These are phyloP conservation scores for Spinus olivaceus DNA, from an alignment of 2,797 vertebrate genomes.

Conservation along the genomic window DNA sequence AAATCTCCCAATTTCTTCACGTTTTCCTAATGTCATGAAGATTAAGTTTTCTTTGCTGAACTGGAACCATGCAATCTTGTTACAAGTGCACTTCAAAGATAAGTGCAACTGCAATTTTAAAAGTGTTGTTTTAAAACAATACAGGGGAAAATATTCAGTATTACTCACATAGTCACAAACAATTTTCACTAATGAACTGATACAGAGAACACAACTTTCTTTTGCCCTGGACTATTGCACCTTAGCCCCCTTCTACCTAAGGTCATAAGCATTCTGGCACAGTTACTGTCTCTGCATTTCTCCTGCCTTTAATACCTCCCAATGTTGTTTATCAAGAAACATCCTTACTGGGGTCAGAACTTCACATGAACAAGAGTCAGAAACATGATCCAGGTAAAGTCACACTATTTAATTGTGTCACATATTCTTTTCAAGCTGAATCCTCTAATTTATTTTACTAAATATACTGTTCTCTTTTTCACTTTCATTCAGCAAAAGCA, in stretches of 20 bases:
- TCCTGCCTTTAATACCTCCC: background rate
- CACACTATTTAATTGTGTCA: background rate
- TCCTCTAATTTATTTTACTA: background rate
- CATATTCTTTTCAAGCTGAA: background rate
- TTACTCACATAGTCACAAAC: background rate
- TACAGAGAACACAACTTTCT: background rate
- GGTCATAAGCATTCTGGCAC: background rate
- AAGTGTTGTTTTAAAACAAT: background rate
- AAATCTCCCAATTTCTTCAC: background rate
- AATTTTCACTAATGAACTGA: background rate
- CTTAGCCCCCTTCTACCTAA: background rate
- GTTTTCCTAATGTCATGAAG: background rate
- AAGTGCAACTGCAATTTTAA: background rate
- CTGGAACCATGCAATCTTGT: background rate
- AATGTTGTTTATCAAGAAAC: background rate
- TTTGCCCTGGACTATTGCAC: background rate
- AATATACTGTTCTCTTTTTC: background rate
- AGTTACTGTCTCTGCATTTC: background rate
- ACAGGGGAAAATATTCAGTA: background rate
- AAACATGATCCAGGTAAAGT: background rate
- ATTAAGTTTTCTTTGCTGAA: background rate
- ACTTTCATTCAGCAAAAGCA: background rate
- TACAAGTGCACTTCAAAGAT: background rate
- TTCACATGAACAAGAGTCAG: background rate
- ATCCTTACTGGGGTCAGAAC: background rate